Evolutionary conservation across 2,888 invertebrate species (phyloP).

Genomic region (Chydorus sphaericus): DNA sequence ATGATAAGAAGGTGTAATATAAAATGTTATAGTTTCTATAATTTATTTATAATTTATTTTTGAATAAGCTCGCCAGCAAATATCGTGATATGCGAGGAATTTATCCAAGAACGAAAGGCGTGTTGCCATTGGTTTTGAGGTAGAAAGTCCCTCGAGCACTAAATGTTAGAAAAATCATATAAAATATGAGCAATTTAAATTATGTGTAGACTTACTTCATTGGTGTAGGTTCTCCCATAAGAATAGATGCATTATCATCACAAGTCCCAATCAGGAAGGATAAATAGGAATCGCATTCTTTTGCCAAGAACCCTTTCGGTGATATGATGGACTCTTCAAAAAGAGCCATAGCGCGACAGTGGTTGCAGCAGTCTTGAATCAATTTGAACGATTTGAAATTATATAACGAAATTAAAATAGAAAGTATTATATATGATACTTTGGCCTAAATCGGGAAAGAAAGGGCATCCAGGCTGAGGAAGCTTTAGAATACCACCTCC

Average conservation of each 20-base stretch:
- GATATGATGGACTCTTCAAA: background rate
- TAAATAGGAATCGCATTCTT: background rate
- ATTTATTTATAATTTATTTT: too few species aligned
- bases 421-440: background rate
- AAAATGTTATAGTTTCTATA: too few species aligned
- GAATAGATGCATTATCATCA: background rate
- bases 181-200: background rate
- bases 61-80: too few species aligned
- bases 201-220: background rate
- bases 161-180: too few species aligned
- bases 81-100: too few species aligned
- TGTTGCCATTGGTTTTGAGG: background rate
- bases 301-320: background rate
- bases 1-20: too few species aligned
- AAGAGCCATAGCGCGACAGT: background rate
- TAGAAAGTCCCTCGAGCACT: slow-evolving; percentile 9
- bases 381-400: too few species aligned
- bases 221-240: background rate
- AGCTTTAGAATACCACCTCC: too few species aligned
- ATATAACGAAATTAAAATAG: background rate
- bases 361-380: background rate
- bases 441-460: background rate
- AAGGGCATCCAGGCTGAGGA: background rate
- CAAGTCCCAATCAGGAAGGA: background rate
- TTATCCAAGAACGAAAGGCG: background rate